These are phyloP conservation scores for Ormia ochracea DNA, from an alignment of 2,888 invertebrate species.

Conservation along the genomic window DNA sequence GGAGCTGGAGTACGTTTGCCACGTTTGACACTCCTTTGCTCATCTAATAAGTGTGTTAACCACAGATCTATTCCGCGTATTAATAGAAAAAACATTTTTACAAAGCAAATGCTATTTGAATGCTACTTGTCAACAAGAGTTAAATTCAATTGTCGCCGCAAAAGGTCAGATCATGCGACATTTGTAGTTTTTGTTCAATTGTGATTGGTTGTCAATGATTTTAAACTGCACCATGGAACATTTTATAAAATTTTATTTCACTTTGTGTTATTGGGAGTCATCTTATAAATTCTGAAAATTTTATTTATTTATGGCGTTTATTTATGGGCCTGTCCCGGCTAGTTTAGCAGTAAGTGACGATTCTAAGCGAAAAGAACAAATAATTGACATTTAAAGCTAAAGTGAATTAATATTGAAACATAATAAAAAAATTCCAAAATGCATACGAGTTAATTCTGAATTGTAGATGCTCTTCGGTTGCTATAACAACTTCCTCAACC, in stretches of 20 bases:
- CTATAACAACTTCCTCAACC: conserved; percentile 36
- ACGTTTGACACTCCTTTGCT: background rate
- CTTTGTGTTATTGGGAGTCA: conserved; percentile 33
- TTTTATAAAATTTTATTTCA: conserved; percentile 16
- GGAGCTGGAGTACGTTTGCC: too few relatives aligned
- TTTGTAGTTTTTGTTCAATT: conserved; percentile 13
- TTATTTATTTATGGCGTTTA: background rate
- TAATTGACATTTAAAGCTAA: conserved; percentile 42
- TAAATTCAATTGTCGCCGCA: conserved; percentile 48
- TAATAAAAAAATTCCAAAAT: background rate
- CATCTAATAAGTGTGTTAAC: background rate
- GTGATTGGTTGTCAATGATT: background rate
- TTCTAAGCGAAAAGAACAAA: background rate
- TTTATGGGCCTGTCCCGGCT: conserved; percentile 16
- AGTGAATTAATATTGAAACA: background rate
- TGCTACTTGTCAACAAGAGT: background rate
- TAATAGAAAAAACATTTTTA: background rate
- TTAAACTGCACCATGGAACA: background rate
- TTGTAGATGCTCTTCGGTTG: background rate
- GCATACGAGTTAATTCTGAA: background rate
- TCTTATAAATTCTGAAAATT: background rate
- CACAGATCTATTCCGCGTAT: background rate
- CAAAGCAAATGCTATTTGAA: background rate
- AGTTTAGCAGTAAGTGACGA: background rate
- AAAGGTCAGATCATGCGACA: conserved; percentile 39